A percentile compares a stretch with the other conserved stretches of the same genome.
Evolutionary conservation across 2,113 vertebrate genomes (phyloP).

Genomic region (Crotophaga sulcirostris): DNA sequence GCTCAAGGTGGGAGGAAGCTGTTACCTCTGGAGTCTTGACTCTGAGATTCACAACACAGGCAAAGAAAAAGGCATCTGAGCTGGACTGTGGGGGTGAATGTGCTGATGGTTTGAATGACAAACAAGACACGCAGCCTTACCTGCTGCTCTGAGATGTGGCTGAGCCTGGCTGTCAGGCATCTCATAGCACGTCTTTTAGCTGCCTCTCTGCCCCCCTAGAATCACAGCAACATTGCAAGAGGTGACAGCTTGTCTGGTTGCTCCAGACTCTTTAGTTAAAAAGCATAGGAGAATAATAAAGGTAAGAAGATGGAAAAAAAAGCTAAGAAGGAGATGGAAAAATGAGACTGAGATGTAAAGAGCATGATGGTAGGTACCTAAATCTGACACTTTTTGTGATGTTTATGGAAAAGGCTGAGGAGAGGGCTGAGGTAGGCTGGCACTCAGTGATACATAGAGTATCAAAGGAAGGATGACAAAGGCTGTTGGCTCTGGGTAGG

Average conservation of each 20-base stretch:
- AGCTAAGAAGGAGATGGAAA: not conserved
- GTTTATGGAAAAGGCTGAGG: too few species aligned
- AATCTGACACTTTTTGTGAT: not conserved
- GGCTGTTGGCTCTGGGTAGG: not conserved
- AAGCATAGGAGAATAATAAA: not conserved
- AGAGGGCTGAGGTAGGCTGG: not conserved
- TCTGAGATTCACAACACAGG: accelerated
- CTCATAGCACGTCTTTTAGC: not conserved
- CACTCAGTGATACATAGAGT: not conserved
- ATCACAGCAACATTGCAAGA: not conserved
- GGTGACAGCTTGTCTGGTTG: not conserved
- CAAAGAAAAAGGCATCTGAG: not conserved
- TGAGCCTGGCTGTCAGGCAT: not conserved
- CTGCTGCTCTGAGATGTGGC: not conserved
- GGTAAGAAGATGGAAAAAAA: not conserved
- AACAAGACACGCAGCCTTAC: not conserved
- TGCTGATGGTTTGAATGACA: not conserved
- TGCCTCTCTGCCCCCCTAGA: not conserved
- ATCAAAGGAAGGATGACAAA: not conserved
- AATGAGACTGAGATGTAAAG: not conserved
- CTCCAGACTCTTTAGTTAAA: not conserved
- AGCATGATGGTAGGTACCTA: not conserved
- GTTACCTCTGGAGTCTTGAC: accelerated
- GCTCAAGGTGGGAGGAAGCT: not conserved
- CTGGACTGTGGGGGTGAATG: not conserved